Evolutionary conservation across 2,797 vertebrate species (phyloP), one percentile per base, ranked within the genome.

Genomic region (Somateria mollissima): DNA sequence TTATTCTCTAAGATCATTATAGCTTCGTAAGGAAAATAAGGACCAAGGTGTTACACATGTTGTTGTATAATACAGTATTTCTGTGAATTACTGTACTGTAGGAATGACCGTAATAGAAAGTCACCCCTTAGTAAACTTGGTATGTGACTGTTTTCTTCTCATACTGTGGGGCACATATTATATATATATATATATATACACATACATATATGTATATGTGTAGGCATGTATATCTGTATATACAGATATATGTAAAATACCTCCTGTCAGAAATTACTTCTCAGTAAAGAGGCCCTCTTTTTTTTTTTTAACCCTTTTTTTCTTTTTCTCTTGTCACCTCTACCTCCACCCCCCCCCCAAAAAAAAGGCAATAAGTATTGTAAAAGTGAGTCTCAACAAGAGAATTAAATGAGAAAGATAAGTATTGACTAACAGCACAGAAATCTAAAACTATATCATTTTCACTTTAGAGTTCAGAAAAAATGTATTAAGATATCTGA

Each of bases 311-410:
- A 69, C 64, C 13, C 16, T 30, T 54, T 54, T 27, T 54, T 18
- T 19, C 11, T 18, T 54, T 15, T 54, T 24, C 54, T 19, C 18
- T 28, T 27, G 17, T 56, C 18, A 20, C 1, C 0, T 3, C 3
- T 2, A 18, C 1, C 12, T 15, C 1, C 5, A 3, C 3, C 17
- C 2, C 4, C 2, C 4, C 4, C 4, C 3, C 6, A 77, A 91
- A 17, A 1, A 5, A n/a, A 13, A 16, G 19, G 5, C 2, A 74
- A 30, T 36, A 58, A 75, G 91, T 94, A 32, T 67, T 89, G 16
- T 49, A 94, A 60, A 74, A 32, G 7, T 20, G 27, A 76, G 3
- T 2, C 8, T 90, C 22, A 86, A 53, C 19, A 12, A 47, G 11
- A 62, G 32, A 65, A 66, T n/a, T 51, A 32, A 8, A 76, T 79